phyloP scores from a whole-genome alignment of 2,113 vertebrate genomes.

The Zootoca vivipara region DNA sequence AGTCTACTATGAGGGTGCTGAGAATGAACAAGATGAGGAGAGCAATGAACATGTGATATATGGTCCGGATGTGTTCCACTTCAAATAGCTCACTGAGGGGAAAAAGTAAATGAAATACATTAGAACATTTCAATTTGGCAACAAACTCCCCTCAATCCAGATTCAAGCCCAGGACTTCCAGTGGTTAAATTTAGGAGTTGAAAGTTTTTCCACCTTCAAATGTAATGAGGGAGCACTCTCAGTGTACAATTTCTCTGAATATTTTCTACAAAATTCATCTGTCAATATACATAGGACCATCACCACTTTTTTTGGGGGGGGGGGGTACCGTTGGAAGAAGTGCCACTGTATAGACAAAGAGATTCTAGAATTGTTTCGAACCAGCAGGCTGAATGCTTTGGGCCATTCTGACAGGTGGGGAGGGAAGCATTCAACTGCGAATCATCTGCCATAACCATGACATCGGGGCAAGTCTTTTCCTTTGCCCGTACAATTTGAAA shows the following conservation, averaged over 20 bases:
- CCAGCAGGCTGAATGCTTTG: too few relatives aligned
- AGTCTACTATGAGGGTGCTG: slow-evolving; percentile 92
- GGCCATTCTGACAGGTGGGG: too few relatives aligned
- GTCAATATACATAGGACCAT: neutral
- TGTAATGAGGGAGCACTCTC: neutral
- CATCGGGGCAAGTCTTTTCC: too few relatives aligned
- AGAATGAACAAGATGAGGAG: slow-evolving; percentile 95
- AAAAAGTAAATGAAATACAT: slow-evolving; percentile 29
- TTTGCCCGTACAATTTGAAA: too few relatives aligned
- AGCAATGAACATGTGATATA: slow-evolving; percentile 99
- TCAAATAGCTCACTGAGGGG: slow-evolving; percentile 91
- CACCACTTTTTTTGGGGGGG: neutral
- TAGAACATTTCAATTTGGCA: neutral
- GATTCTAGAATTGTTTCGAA: too few relatives aligned
- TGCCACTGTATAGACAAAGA: too few relatives aligned
- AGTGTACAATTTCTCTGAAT: neutral
- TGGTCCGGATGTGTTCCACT: slow-evolving; percentile 96
- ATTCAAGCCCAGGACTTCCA: neutral
- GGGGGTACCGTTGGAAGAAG: too few relatives aligned
- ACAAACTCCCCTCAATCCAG: too few relatives aligned
- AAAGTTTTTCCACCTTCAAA: neutral
- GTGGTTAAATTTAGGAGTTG: neutral
- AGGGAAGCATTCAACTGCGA: too few relatives aligned
- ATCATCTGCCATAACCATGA: too few relatives aligned
- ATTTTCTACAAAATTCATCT: too few relatives aligned